phyloP scores from a whole-genome alignment of 2,113 vertebrate genomes.

The Ia io region DNA sequence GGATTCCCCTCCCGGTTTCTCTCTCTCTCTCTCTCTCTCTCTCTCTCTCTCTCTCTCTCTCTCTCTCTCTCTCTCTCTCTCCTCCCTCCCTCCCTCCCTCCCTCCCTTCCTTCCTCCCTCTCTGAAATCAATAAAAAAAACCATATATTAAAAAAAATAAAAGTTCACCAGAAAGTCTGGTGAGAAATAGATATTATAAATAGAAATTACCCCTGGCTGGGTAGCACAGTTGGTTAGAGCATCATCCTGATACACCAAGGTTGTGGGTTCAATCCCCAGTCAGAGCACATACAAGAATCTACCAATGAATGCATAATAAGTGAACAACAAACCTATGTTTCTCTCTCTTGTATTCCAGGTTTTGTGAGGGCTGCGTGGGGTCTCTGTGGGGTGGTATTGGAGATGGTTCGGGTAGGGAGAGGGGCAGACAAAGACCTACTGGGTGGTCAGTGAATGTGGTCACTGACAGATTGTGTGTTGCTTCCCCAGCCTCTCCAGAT shows the following conservation, averaged over 20 bases:
- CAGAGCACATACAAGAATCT: background rate
- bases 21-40: too few species aligned
- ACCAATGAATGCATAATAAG: too few species aligned
- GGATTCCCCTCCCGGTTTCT: too few species aligned
- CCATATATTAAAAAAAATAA: too few species aligned
- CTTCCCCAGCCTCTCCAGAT: slow-evolving; percentile 21
- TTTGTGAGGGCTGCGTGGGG: background rate
- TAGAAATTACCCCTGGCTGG: background rate
- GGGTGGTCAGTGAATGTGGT: background rate
- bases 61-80: too few species aligned
- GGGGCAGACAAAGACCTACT: background rate
- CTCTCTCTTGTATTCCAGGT: background rate
- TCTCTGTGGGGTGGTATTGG: background rate
- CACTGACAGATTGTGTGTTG: slow-evolving; percentile 7
- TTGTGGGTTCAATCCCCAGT: background rate
- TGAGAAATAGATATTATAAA: background rate
- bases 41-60: too few species aligned
- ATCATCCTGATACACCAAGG: background rate
- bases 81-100: too few species aligned
- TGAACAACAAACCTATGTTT: too few species aligned
- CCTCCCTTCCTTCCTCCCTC: too few species aligned
- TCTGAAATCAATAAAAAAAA: too few species aligned
- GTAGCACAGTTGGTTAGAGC: background rate
- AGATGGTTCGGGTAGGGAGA: background rate
- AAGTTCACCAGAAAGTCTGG: background rate